Conservation (phyloP, 2,797 vertebrate genomes). For the Hemitrygon akajei region DNA sequence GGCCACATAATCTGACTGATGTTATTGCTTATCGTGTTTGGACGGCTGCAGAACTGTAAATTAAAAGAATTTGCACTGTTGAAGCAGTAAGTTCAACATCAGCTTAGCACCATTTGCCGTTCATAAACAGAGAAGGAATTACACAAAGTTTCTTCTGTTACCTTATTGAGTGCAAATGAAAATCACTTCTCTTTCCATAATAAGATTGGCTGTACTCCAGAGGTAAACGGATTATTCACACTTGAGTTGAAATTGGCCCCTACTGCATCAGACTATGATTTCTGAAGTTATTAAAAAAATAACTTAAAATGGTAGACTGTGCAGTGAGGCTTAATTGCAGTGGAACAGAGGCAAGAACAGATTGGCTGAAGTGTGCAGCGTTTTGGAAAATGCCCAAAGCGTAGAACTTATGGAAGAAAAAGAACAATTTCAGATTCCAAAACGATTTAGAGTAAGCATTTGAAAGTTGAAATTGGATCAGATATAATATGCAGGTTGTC, state of each 20-base stretch:
- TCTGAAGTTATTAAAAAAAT: neutral
- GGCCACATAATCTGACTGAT: neutral
- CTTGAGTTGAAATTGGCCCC: neutral
- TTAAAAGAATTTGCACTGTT: neutral
- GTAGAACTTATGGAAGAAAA: neutral
- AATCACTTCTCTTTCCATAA: neutral
- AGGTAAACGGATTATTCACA: neutral
- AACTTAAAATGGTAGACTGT: neutral
- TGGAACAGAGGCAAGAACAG: neutral
- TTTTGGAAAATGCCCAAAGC: neutral
- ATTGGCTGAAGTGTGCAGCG: neutral
- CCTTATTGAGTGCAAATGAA: neutral
- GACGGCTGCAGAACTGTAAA: neutral
- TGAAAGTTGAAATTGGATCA: neutral
- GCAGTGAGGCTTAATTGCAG: neutral
- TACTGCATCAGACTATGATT: neutral
- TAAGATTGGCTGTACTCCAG: neutral
- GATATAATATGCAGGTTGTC: neutral
- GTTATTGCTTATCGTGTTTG: neutral
- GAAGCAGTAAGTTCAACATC: neutral
- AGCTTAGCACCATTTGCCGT: neutral
- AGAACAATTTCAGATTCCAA: neutral
- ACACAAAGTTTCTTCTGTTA: neutral
- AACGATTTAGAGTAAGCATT: neutral
- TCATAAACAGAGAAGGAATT: neutral